Evolutionary conservation across 2,888 invertebrate genomes (phyloP).

Genomic region (Protophormia terraenovae): DNA sequence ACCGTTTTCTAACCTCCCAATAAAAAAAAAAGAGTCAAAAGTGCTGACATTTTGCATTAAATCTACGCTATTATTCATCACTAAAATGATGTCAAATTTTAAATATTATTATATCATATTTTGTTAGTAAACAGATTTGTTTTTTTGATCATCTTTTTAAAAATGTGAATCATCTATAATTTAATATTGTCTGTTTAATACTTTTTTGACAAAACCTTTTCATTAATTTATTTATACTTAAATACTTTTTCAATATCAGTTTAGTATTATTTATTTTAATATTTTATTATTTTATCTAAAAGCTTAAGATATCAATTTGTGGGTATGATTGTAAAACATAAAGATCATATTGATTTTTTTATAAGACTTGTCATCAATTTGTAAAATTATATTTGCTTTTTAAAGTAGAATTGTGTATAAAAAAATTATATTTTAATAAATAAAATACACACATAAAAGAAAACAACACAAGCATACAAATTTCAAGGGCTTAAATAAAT

Average conservation of each 20-base stretch:
- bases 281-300: neutral
- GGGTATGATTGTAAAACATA: neutral
- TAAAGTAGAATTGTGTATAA: neutral
- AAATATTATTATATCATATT: constrained; percentile 44
- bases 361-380: neutral
- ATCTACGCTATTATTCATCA: constrained; percentile 38
- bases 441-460: neutral
- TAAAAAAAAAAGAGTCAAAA: neutral
- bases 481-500: constrained; percentile 58
- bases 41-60: constrained; percentile 8
- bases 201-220: neutral
- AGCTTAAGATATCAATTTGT: constrained; percentile 14
- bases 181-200: neutral
- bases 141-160: neutral
- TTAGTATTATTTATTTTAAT: neutral
- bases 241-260: neutral
- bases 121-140: neutral
- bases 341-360: neutral
- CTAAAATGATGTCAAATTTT: constrained; percentile 25
- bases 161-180: neutral
- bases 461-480: neutral
- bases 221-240: neutral
- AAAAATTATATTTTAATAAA: constrained; percentile 11
- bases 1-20: neutral
- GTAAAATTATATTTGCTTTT: constrained; percentile 6